A percentile compares a stretch with the other conserved stretches of the same genome.
phyloP scores from a whole-genome alignment of 1,140 invertebrate genomes.

The Leptinotarsa lineolata region DNA sequence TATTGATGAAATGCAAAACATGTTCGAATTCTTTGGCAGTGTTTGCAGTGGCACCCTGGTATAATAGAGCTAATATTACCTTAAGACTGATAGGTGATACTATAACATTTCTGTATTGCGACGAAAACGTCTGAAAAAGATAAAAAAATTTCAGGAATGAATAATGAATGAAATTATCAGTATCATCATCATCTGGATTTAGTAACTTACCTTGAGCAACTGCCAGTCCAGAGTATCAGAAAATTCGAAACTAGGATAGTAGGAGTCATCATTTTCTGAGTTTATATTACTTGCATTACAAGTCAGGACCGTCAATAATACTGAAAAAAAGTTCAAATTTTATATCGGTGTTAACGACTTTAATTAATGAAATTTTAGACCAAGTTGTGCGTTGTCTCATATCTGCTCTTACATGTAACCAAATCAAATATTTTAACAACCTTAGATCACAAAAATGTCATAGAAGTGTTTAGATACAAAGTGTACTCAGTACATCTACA shows the following conservation, averaged over 20 bases:
- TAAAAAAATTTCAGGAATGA: not conserved
- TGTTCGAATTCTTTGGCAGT: constrained; percentile 15
- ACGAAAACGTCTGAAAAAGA: not conserved
- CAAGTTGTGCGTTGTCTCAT: no score
- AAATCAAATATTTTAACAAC: no score
- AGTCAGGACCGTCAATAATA: not conserved
- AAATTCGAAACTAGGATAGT: constrained; percentile 12
- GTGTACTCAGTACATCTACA: no score
- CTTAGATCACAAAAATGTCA: no score
- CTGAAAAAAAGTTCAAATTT: not conserved
- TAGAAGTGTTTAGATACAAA: no score
- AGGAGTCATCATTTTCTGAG: not conserved
- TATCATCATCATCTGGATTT: not conserved
- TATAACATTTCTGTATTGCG: constrained; percentile 12
- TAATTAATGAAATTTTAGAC: no score
- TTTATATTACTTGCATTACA: not conserved
- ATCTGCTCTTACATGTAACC: no score
- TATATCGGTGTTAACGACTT: not conserved
- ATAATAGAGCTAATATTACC: constrained; percentile 15
- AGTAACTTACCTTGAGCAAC: constrained; percentile 10
- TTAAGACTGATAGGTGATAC: constrained; percentile 17
- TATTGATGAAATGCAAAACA: constrained; percentile 16
- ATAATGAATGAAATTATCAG: not conserved
- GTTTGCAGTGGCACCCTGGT: constrained; percentile 4
- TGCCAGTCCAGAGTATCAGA: constrained; percentile 10